Conservation (phyloP, 2,797 vertebrate genomes). For the Falco naumanni region DNA sequence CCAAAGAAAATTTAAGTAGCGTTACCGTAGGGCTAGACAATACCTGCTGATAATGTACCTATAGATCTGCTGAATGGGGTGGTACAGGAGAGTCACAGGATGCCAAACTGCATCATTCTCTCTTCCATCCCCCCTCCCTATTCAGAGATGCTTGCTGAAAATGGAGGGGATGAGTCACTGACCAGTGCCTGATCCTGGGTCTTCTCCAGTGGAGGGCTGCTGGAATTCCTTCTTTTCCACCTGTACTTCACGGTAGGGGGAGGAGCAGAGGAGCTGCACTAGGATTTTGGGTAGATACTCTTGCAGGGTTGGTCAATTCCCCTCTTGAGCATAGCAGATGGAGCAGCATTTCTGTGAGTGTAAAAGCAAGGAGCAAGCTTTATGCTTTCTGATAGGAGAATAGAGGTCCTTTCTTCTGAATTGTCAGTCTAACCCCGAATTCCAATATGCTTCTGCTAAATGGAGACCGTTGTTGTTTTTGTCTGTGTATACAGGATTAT, state of each 20-base stretch:
- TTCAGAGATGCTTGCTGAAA: background rate
- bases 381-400: background rate
- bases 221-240: background rate
- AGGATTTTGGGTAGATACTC: background rate
- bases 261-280: background rate
- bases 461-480: background rate
- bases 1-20: background rate
- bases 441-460: background rate
- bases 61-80: background rate
- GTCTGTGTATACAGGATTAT: constrained; percentile 81
- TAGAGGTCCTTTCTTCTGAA: background rate
- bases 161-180: background rate
- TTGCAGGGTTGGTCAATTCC: background rate
- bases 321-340: background rate
- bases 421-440: background rate
- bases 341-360: background rate
- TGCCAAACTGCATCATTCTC: background rate
- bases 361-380: background rate
- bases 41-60: background rate
- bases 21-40: background rate
- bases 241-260: background rate
- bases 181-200: background rate
- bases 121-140: background rate
- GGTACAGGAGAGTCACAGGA: background rate
- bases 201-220: background rate